These are phyloP conservation scores for Drosophila hydei DNA, from an alignment of 1,140 invertebrate genomes.

Conservation along the genomic window DNA sequence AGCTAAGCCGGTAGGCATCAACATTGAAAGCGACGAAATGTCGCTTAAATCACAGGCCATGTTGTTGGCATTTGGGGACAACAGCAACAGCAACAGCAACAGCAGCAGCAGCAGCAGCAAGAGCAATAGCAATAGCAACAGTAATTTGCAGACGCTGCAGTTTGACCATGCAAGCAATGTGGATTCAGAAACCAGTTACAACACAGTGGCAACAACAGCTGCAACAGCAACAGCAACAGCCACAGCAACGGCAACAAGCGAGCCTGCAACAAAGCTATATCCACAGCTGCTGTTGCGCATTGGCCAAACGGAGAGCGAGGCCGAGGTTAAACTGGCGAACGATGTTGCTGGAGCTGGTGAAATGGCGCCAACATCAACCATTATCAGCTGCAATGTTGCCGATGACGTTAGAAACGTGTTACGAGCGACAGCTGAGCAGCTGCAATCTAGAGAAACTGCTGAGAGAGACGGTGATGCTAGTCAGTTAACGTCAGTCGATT, in stretches of 20 bases:
- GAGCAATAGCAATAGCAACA: slow-evolving; percentile 32
- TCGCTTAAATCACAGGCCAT: slow-evolving; percentile 74
- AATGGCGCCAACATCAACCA: slow-evolving; percentile 42
- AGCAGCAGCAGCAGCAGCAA: slow-evolving; percentile 41
- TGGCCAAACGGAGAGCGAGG: slow-evolving; percentile 49
- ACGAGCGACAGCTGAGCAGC: slow-evolving; percentile 20
- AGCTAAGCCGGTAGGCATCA: slow-evolving; percentile 25
- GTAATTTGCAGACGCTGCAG: slow-evolving; percentile 39
- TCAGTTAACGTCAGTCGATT: slow-evolving; percentile 44
- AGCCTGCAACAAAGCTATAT: slow-evolving; percentile 58
- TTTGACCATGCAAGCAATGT: slow-evolving; percentile 56
- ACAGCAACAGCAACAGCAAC: slow-evolving; percentile 41
- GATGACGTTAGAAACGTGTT: slow-evolving; percentile 53
- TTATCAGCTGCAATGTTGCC: slow-evolving; percentile 74
- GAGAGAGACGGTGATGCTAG: slow-evolving; percentile 45
- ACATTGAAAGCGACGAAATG: slow-evolving; percentile 58
- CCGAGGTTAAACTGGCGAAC: slow-evolving; percentile 36
- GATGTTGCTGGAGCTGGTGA: slow-evolving; percentile 2
- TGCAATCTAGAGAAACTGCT: slow-evolving; percentile 36
- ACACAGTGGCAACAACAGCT: slow-evolving; percentile 36
- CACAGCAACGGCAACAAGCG: slow-evolving; percentile 22
- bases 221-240: slow-evolving; percentile 27
- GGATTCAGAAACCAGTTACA: slow-evolving; percentile 74
- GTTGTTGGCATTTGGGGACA: slow-evolving; percentile 77
- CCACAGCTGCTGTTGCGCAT: slow-evolving; percentile 69